Base-by-base conservation (phyloP, 53 echinoderm and acorn worm species). In the Patiria pectinifera region DNA sequence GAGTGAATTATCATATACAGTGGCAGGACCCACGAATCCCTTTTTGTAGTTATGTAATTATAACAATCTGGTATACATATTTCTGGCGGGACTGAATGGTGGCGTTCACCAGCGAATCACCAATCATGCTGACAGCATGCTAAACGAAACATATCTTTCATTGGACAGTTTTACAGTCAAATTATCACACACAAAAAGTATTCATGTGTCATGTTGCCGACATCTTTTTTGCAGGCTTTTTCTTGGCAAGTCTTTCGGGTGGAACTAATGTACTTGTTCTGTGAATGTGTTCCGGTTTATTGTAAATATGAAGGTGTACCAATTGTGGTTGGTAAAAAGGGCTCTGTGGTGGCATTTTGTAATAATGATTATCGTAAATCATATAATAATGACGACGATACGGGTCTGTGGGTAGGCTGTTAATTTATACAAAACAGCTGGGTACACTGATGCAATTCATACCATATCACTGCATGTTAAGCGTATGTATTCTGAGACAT, bases 1-100 rank as follows among this genome's bases (percentile, higher is more conserved):
- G 81, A 90, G 90, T 90, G 81, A 90, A 80, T 59, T 48, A 84
- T 62, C 5, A 53, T 63, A 84, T 45, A 79, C n/a, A 47, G 90
- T 90, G 90, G 90, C 90, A 80, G 90, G 90, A 90, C 90, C 90
- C 90, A 90, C 90, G 66, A 69, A 44, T 62, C 45, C 81, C 4
- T 90, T 90, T 53, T 80, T 90, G 90, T 90, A 81, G 74, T 74
- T n/a, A 23, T 74, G 24, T 22, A 74, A 74, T 74, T 74, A 9
- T 74, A 74, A 74, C 21, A 74, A 74, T n/a, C 74, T 21, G 23
- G 74, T 74, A 6, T 53, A 53, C 53, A 53, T 53, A 74, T 24
- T n/a, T n/a, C 10, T 23, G 74, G 74, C 24, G 24, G 74, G 74
- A 16, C 22, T 74, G 66, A 18, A 16, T 66, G 14, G 3, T 66